A percentile compares a stretch with the other conserved stretches of the same genome.
Conservation (phyloP, 2,797 vertebrate species). For the Gymnopithys bicolor region DNA sequence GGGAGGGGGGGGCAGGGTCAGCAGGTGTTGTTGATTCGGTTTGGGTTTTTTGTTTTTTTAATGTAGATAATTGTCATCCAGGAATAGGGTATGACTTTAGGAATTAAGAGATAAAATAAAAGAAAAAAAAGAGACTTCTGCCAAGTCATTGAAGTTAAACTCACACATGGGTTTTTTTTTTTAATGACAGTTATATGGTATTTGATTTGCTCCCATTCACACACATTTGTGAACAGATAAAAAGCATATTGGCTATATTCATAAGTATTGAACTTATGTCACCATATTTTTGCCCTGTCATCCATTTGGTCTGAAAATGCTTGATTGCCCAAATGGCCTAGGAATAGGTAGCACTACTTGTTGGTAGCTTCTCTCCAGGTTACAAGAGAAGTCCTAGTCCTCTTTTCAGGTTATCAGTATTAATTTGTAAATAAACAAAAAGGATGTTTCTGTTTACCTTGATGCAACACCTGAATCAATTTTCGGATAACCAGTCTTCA, state of each 20-base stretch:
- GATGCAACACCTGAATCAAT: neutral
- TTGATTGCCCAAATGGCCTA: neutral
- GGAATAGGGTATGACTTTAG: neutral
- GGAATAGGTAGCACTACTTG: neutral
- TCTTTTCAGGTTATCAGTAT: neutral
- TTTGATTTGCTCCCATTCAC: neutral
- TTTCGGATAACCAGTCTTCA: neutral
- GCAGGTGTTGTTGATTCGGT: no score
- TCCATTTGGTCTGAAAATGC: neutral
- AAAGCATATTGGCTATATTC: neutral
- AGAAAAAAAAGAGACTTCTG: neutral
- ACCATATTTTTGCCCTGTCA: neutral
- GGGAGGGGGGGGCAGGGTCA: no score
- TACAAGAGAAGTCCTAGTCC: neutral
- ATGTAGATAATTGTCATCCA: neutral
- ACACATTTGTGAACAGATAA: neutral
- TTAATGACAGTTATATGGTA: neutral
- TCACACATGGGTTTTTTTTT: neutral
- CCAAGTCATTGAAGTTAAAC: neutral
- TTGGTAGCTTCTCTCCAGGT: neutral
- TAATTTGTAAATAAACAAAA: neutral
- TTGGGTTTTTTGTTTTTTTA: neutral
- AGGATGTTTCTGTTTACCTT: neutral
- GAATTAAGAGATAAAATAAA: neutral
- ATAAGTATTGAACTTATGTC: neutral